Base-by-base conservation (phyloP, 2,888 invertebrate species). In the Petrolisthes cinctipes region DNA sequence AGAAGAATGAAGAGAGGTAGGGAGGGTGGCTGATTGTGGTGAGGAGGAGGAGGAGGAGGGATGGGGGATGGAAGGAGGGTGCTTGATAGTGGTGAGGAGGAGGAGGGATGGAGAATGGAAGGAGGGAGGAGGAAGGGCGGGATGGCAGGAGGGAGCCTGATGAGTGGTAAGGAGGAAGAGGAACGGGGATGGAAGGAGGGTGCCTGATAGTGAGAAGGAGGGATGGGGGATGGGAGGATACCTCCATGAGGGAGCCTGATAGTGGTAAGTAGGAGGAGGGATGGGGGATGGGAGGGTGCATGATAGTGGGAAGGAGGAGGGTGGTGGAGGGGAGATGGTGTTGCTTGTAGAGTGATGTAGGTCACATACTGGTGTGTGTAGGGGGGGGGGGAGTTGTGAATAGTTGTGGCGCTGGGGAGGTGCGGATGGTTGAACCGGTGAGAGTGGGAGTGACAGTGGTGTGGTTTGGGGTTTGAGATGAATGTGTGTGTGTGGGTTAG, bases 1-100 rank as follows among this genome's bases (percentile, higher is more conserved):
- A 54, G 82, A 37, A 37, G 37, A 68, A 53, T 14, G 83, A 83
- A 9, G 73, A 51, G 54, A 73, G 51, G 73, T 37, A 61, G 23
- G 81, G 61, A 61, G 17, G n/a, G 11, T 9, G 0, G 4, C n/a
- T 23, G 54, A 53, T 7, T 4, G 17, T 73, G 17, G 11, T 4
- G 1, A 7, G 11, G 73, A 20, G n/a, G n/a, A 20, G 17, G n/a
- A n/a, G 5, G 9, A 73, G n/a, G 20, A 73, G 73, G 9, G 14
- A 5, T 7, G 7, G 23, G 11, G 17, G 23, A 51, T 76, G 53
- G 5, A 51, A 14, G 51, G 9, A 14, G 51, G 9, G 76, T 3
- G 17, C 23, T 1, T 11, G 53, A 4, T 23, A 76, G 53, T 76
- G 23, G 51, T 5, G 4, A 76, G 37, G 37, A 51, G 76, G 1